These are phyloP conservation scores for Pelecanus crispus DNA, from an alignment of 2,113 vertebrate genomes.

Conservation along the genomic window DNA sequence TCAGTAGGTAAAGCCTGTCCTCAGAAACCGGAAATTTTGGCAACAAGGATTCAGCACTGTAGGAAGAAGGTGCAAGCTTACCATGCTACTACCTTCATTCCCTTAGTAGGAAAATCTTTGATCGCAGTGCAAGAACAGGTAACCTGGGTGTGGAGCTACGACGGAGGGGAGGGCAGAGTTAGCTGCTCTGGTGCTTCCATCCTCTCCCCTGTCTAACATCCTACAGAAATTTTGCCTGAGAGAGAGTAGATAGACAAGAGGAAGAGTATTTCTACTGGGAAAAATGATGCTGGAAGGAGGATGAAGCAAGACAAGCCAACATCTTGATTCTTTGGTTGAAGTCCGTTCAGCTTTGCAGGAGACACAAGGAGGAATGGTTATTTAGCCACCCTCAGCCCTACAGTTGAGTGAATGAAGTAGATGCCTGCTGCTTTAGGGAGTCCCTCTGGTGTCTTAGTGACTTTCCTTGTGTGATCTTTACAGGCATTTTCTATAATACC, in stretches of 20 bases:
- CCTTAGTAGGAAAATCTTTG: neutral
- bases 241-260: neutral
- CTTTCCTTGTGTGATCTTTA: neutral
- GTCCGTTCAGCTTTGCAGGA: neutral
- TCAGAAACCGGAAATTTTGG: neutral
- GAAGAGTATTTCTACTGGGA: neutral
- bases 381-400: neutral
- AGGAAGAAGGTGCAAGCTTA: neutral
- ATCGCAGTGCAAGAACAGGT: neutral
- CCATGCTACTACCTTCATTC: neutral
- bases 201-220: neutral
- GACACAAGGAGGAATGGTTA: neutral
- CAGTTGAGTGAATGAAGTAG: neutral
- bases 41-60: neutral
- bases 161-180: neutral
- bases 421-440: neutral
- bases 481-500: neutral
- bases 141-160: neutral
- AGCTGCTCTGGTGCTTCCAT: neutral
- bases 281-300: neutral
- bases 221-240: neutral
- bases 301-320: neutral
- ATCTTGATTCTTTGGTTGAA: neutral
- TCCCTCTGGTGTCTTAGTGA: neutral
- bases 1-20: neutral